Evolutionary conservation across 2,888 invertebrate species (phyloP).

Genomic region (Drosophila atroscutellata): DNA sequence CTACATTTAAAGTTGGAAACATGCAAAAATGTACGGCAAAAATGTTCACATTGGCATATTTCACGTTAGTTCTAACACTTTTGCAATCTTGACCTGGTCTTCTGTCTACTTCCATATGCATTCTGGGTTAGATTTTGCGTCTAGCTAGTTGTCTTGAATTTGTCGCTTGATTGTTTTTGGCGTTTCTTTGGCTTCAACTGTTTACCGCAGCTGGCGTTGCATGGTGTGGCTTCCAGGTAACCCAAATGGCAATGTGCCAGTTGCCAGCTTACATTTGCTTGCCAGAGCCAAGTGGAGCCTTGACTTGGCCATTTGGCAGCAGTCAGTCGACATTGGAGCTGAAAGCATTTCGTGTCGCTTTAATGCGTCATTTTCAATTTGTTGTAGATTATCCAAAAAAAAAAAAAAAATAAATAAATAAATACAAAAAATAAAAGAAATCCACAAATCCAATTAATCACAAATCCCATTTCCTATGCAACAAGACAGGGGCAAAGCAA

Average conservation of each 20-base stretch:
- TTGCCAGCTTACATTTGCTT: constrained; percentile 32
- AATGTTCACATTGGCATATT: not conserved
- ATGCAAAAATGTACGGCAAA: not conserved
- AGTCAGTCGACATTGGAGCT: constrained; percentile 31
- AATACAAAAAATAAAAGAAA: not conserved
- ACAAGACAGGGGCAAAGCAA: constrained; percentile 9
- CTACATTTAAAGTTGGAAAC: not conserved
- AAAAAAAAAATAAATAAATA: not conserved
- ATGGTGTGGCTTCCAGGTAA: constrained; percentile 71
- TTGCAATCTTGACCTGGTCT: not conserved
- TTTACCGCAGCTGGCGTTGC: constrained; percentile 42
- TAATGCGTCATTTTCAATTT: constrained; percentile 49
- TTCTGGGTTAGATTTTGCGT: constrained; percentile 44
- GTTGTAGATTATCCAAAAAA: constrained; percentile 29
- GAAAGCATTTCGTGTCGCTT: constrained; percentile 29
- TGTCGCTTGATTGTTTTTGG: constrained; percentile 60
- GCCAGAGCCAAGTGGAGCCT: constrained; percentile 22
- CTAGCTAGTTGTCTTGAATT: constrained; percentile 54
- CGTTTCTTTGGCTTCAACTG: constrained; percentile 63
- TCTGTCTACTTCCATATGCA: not conserved
- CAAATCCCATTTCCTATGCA: constrained; percentile 54
- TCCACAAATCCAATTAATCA: constrained; percentile 70
- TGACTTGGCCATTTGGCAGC: constrained; percentile 41
- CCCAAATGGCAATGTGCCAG: constrained; percentile 75
- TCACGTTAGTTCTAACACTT: not conserved